Conservation (phyloP, 2,113 vertebrate species). For the Damaliscus lunatus region DNA sequence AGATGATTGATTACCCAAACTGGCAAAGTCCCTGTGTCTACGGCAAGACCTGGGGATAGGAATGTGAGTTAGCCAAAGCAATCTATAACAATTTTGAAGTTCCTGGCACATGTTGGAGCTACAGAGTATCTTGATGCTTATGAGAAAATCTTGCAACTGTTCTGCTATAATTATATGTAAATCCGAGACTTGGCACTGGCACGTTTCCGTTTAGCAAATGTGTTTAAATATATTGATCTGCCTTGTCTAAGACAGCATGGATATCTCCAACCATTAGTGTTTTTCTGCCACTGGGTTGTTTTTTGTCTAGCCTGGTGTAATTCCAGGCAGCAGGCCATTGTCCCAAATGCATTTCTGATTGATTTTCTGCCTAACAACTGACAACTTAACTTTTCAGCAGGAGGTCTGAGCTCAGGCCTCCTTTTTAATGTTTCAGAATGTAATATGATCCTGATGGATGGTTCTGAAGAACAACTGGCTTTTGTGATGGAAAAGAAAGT, state of each 20-base stretch:
- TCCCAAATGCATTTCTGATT: constrained; percentile 71
- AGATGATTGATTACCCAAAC: neutral
- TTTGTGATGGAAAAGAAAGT: constrained; percentile 54
- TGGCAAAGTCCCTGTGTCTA: neutral
- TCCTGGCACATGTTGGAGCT: neutral
- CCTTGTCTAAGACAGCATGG: neutral
- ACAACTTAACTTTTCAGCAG: constrained; percentile 66
- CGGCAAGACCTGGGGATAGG: neutral
- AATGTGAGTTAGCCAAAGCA: neutral
- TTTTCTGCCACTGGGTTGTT: constrained; percentile 9
- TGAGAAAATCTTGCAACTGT: constrained; percentile 42
- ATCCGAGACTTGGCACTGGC: neutral
- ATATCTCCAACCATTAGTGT: constrained; percentile 32
- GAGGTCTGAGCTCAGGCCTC: constrained; percentile 29
- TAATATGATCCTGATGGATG: constrained; percentile 60
- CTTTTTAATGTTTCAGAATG: constrained; percentile 32
- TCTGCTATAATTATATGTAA: constrained; percentile 49
- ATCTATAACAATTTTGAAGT: constrained; percentile 9
- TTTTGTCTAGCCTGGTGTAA: neutral
- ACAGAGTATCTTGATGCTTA: neutral
- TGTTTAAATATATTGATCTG: constrained; percentile 49
- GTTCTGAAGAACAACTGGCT: constrained; percentile 62
- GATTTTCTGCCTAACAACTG: constrained; percentile 74
- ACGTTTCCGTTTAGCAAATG: constrained; percentile 21
- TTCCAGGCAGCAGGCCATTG: constrained; percentile 46